A percentile compares a stretch with the other conserved stretches of the same genome.
Conservation (phyloP, 2,888 invertebrate species). For the Timandra comae region DNA sequence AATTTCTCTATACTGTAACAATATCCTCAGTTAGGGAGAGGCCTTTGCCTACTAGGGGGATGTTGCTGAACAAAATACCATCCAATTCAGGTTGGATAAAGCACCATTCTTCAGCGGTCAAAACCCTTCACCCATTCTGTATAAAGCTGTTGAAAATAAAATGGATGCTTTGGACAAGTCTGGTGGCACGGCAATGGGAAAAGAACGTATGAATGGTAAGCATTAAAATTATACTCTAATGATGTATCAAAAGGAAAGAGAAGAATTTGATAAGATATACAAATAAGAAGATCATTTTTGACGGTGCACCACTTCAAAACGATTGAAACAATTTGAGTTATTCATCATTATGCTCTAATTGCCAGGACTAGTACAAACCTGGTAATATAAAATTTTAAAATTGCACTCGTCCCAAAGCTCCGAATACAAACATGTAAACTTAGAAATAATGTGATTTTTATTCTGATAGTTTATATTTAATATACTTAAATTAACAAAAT, state of each 20-base stretch:
- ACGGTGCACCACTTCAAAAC: too few relatives aligned
- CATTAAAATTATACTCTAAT: background rate
- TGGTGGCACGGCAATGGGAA: conserved; percentile 19
- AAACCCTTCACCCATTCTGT: conserved; percentile 29
- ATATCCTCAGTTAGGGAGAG: too few relatives aligned
- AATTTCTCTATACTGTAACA: background rate
- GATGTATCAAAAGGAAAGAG: too few relatives aligned
- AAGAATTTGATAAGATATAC: too few relatives aligned
- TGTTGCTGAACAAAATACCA: too few relatives aligned
- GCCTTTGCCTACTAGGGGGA: too few relatives aligned
- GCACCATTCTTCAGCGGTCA: conserved; percentile 36
- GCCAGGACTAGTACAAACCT: too few relatives aligned
- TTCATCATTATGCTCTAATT: too few relatives aligned
- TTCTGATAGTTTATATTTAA: background rate
- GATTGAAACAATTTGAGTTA: too few relatives aligned
- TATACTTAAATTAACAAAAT: background rate
- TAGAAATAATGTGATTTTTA: background rate
- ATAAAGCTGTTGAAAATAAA: conserved; percentile 30
- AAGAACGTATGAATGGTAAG: conserved; percentile 32
- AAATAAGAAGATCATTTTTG: too few relatives aligned
- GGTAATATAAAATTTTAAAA: too few relatives aligned
- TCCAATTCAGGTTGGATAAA: conserved; percentile 29
- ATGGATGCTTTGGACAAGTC: conserved; percentile 23
- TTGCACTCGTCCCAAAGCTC: too few relatives aligned
- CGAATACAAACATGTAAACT: background rate